A percentile compares a stretch with the other conserved stretches of the same genome.
phyloP scores from a whole-genome alignment of 2,888 invertebrate species.

The Shargacucullia verbasci region DNA sequence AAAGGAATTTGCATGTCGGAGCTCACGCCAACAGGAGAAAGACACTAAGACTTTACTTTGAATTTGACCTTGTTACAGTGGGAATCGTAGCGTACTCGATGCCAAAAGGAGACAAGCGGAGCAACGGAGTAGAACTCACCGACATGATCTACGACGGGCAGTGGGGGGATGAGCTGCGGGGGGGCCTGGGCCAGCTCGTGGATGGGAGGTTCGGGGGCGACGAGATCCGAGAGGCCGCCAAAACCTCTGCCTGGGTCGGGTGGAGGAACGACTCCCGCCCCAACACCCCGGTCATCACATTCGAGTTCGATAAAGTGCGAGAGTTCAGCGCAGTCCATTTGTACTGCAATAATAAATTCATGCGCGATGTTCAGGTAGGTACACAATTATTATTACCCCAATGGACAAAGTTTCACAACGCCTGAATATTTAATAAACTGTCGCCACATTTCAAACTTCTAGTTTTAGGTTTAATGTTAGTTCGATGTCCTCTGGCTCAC shows the following conservation, averaged over 20 bases:
- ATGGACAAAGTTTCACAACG: conserved; percentile 26
- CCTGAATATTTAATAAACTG: conserved; percentile 35
- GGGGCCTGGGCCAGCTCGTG: conserved; percentile 95
- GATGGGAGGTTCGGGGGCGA: conserved; percentile 94
- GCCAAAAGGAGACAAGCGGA: conserved; percentile 95
- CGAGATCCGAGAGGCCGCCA: conserved; percentile 89
- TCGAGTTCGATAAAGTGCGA: conserved; percentile 96
- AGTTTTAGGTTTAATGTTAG: conserved; percentile 38
- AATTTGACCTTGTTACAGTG: conserved; percentile 84
- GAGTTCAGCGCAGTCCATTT: conserved; percentile 95
- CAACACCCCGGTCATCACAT: conserved; percentile 91
- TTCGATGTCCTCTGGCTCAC: conserved; percentile 1
- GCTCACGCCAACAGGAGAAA: no score
- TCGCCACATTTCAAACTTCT: conserved; percentile 32
- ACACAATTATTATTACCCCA: conserved; percentile 1
- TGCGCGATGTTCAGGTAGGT: conserved; percentile 94
- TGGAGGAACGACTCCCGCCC: conserved; percentile 94
- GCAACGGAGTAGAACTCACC: conserved; percentile 94
- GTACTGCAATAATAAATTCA: conserved; percentile 95
- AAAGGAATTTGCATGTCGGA: no score
- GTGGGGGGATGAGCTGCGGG: conserved; percentile 92
- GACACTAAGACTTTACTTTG: neutral
- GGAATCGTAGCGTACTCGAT: conserved; percentile 95
- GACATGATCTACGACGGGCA: conserved; percentile 96
- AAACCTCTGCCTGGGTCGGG: conserved; percentile 94